Evolutionary conservation across 1,140 invertebrate genomes (phyloP).

Genomic region (Prorops nasuta): DNA sequence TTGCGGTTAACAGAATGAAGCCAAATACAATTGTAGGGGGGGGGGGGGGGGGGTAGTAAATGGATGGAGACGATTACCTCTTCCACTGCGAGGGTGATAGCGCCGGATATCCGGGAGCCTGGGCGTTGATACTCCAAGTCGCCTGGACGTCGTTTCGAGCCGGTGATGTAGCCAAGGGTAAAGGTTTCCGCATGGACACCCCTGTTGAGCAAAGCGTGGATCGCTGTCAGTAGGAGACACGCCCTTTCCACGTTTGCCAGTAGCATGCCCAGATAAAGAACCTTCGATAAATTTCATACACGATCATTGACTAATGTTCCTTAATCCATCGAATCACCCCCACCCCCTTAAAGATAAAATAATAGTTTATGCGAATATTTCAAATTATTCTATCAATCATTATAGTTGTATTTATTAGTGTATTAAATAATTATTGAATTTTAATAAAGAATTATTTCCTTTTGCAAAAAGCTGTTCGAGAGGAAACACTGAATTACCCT

Average conservation of each 20-base stretch:
- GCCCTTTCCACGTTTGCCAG: constrained; percentile 31
- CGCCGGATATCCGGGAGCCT: constrained; percentile 74
- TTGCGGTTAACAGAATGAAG: background rate
- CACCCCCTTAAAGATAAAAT: too few species aligned
- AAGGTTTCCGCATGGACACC: constrained; percentile 48
- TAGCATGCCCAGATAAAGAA: constrained; percentile 33
- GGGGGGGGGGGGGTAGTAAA: background rate
- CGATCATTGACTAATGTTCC: background rate
- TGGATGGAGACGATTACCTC: constrained; percentile 51
- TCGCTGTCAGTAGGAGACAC: constrained; percentile 38
- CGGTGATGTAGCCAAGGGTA: constrained; percentile 74
- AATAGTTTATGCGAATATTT: too few species aligned
- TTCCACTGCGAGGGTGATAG: constrained; percentile 77
- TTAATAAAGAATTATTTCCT: too few species aligned
- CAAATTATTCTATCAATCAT: too few species aligned
- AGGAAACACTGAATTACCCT: too few species aligned
- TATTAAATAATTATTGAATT: too few species aligned
- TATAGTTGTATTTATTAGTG: too few species aligned
- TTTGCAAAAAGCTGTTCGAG: too few species aligned
- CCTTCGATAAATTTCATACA: constrained; percentile 1
- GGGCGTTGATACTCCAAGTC: constrained; percentile 77
- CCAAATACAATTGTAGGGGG: constrained; percentile 1
- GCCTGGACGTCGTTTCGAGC: constrained; percentile 70
- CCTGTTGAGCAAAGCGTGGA: constrained; percentile 31
- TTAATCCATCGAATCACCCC: too few species aligned